Evolutionary conservation across 2,797 vertebrate genomes (phyloP).

Genomic region (Lagodon rhomboides): DNA sequence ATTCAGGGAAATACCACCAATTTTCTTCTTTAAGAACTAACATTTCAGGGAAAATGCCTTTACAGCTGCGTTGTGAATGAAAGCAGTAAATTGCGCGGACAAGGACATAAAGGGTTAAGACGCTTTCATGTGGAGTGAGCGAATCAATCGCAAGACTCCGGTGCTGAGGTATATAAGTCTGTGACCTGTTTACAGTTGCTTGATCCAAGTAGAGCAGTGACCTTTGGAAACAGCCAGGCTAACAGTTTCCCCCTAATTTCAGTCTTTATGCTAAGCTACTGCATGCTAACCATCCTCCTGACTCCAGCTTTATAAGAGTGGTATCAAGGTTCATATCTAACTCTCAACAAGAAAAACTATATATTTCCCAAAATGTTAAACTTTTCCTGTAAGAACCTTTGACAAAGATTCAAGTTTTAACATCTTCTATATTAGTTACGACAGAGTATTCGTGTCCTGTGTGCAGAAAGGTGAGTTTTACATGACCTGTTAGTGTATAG

Average conservation of each 20-base stretch:
- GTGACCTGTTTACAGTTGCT: too few species aligned
- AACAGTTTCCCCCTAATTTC: not conserved
- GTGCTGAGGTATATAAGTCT: too few species aligned
- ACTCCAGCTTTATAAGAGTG: not conserved
- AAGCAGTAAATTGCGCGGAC: too few species aligned
- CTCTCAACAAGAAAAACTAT: not conserved
- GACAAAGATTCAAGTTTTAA: not conserved
- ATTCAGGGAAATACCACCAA: too few species aligned
- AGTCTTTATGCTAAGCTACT: slow-evolving; percentile 1
- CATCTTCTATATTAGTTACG: not conserved
- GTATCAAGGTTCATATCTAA: not conserved
- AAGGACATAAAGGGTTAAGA: too few species aligned
- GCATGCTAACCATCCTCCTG: not conserved
- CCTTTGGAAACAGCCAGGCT: not conserved
- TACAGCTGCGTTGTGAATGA: too few species aligned
- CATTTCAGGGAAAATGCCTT: too few species aligned
- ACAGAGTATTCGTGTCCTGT: slow-evolving; percentile 20
- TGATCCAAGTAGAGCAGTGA: too few species aligned
- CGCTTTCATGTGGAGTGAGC: too few species aligned
- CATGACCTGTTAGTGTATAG: slow-evolving; percentile 40
- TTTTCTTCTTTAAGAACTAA: too few species aligned
- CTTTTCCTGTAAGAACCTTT: not conserved
- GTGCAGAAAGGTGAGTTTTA: slow-evolving; percentile 48
- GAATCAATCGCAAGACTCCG: too few species aligned
- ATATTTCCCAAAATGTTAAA: not conserved